These are phyloP conservation scores for Orthonyx spaldingii DNA, from an alignment of 2,113 vertebrate species.

Conservation along the genomic window DNA sequence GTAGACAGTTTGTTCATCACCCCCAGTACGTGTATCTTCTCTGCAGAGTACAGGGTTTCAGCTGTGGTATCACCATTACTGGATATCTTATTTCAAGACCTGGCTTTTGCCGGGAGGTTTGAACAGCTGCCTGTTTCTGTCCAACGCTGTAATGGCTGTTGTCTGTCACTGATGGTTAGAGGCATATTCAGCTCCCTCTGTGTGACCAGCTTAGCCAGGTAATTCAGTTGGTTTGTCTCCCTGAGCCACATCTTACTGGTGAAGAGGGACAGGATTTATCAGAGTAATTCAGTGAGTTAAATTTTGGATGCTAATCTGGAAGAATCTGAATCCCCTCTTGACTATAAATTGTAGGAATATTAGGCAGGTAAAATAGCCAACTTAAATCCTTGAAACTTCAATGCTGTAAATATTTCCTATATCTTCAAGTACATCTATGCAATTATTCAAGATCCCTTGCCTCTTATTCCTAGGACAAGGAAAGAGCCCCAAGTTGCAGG, in stretches of 20 bases:
- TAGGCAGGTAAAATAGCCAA: not conserved
- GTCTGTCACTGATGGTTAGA: not conserved
- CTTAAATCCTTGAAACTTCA: not conserved
- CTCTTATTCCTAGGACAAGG: not conserved
- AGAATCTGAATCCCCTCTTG: not conserved
- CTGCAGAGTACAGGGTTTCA: not conserved
- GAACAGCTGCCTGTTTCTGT: not conserved
- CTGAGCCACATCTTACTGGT: not conserved
- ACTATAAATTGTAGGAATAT: not conserved
- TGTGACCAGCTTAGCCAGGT: not conserved
- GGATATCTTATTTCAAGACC: not conserved
- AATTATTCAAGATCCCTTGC: not conserved
- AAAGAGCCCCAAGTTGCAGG: not conserved
- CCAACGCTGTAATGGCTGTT: not conserved
- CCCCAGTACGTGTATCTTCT: not conserved
- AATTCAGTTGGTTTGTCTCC: not conserved
- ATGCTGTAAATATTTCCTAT: not conserved
- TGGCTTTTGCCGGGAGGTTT: not conserved
- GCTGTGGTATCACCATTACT: not conserved
- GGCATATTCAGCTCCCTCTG: not conserved
- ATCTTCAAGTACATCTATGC: not conserved
- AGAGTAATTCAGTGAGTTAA: not conserved
- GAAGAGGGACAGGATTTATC: not conserved
- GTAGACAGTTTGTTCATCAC: not conserved
- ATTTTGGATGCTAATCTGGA: not conserved